A percentile compares a stretch with the other conserved stretches of the same genome.
These are phyloP conservation scores for Callipepla squamata DNA, from an alignment of 2,113 vertebrate species.

Conservation along the genomic window DNA sequence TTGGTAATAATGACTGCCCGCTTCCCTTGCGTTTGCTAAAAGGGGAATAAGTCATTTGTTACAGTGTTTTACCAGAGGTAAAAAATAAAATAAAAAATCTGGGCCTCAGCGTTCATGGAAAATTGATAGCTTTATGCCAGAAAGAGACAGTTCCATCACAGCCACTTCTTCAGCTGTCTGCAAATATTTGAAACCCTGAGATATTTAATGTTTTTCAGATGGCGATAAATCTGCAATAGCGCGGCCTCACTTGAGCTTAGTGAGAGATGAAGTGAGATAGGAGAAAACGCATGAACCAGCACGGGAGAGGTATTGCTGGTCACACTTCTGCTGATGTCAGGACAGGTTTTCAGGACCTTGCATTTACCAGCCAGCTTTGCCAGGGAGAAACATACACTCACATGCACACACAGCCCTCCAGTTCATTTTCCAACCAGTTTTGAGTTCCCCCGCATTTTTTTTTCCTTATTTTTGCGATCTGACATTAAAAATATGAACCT, in stretches of 20 bases:
- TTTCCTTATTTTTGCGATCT: conserved; percentile 49
- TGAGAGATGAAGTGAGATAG: conserved; percentile 76
- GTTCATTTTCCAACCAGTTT: conserved; percentile 52
- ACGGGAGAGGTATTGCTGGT: conserved; percentile 48
- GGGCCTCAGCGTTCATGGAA: conserved; percentile 55
- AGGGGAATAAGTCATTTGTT: conserved; percentile 60
- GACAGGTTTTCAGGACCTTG: conserved; percentile 60
- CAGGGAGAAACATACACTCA: conserved; percentile 12
- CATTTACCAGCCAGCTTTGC: background rate
- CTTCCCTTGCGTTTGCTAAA: conserved; percentile 13
- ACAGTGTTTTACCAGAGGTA: conserved; percentile 35
- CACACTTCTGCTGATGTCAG: conserved; percentile 60
- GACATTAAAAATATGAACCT: conserved; percentile 58
- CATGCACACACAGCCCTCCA: background rate
- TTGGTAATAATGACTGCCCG: conserved; percentile 61
- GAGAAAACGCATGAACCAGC: conserved; percentile 58
- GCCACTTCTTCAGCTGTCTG: conserved; percentile 74
- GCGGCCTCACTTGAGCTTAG: conserved; percentile 21
- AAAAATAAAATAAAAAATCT: background rate
- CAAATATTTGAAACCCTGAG: conserved; percentile 72
- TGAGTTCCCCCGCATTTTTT: background rate
- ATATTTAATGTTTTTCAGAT: conserved; percentile 75
- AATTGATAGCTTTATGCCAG: conserved; percentile 74
- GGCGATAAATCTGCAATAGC: conserved; percentile 66
- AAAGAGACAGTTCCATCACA: conserved; percentile 74